A percentile compares a stretch with the other conserved stretches of the same genome.
These are phyloP conservation scores for Heteromormyrus szaboi DNA, from an alignment of 2,797 vertebrate species.

Conservation along the genomic window DNA sequence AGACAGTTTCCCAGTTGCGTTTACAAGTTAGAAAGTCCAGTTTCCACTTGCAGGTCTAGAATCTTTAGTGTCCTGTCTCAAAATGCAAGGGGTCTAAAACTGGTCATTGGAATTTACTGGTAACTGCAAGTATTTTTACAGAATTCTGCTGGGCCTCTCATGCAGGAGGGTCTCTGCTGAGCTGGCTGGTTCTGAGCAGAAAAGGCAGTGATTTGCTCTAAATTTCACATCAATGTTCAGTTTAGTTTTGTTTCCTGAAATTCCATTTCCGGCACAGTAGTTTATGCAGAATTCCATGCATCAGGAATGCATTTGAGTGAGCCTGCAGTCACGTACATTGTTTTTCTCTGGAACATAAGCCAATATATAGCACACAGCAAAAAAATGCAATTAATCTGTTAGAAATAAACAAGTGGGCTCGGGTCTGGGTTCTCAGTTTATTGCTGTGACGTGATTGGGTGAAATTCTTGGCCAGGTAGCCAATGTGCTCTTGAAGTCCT, in stretches of 20 bases:
- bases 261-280: too few species aligned
- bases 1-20: background rate
- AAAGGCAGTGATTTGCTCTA: background rate
- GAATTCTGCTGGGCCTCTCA: background rate
- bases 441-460: background rate
- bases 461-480: background rate
- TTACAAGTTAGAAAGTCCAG: background rate
- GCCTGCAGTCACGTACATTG: background rate
- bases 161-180: background rate
- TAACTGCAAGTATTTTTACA: background rate
- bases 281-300: background rate
- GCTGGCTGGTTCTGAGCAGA: background rate
- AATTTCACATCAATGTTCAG: background rate
- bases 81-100: background rate
- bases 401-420: background rate
- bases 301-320: background rate
- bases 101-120: background rate
- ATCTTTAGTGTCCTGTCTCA: background rate
- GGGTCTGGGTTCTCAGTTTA: background rate
- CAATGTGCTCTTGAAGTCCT: background rate
- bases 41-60: background rate
- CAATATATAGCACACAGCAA: background rate
- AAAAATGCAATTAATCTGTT: background rate
- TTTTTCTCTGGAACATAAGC: background rate
- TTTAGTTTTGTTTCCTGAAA: background rate